Base-by-base conservation (phyloP, 2,797 vertebrate genomes). In the Phylloscopus collybita region DNA sequence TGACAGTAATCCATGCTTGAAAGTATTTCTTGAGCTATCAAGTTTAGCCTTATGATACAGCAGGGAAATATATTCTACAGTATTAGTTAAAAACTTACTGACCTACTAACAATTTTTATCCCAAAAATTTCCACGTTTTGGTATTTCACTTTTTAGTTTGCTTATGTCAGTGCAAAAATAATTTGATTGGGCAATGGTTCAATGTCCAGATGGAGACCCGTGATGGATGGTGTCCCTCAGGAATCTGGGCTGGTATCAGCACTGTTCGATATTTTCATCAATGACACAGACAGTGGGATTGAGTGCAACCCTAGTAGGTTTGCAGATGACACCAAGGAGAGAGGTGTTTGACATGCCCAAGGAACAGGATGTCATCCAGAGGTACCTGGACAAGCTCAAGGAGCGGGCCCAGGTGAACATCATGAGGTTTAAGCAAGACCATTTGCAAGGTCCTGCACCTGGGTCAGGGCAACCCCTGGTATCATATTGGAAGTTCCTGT, bases 401-500 rank as follows among this genome's bases (percentile, higher is more conserved):
- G 17, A 47, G 3, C 8, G 16, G 22, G 15, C 2, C 6, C 16
- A 14, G 7, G 29, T 10, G 16, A 74, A 8, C 3, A 4, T 32
- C 15, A 25, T 1, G 11, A 29, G 9, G 7, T 79, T 70, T 50
- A 80, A 53, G 42, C 10, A 62, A 34, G 32, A 1, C 7, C 49
- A 25, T 0, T 3, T 13, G 15, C 22, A 3, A 13, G 25, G 22
- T 42, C 14, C 34, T 38, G 54, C 34, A 38, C 3, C 6, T 34
- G 40, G 8, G 11, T 23, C 5, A 4, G 38, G 11, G 2, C 30
- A 66, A 3, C 1, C 11, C 45, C 9, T 0, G 0, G 5, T 23
- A 29, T 5, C 38, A 45, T 45, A 45, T 45, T 45, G 20, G 21
- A 45, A 45, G 45, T 12, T 5, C 20, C 45, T 21, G 19, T 45